phyloP scores from a whole-genome alignment of 1,140 invertebrate genomes.

The Andricus grossulariae region DNA sequence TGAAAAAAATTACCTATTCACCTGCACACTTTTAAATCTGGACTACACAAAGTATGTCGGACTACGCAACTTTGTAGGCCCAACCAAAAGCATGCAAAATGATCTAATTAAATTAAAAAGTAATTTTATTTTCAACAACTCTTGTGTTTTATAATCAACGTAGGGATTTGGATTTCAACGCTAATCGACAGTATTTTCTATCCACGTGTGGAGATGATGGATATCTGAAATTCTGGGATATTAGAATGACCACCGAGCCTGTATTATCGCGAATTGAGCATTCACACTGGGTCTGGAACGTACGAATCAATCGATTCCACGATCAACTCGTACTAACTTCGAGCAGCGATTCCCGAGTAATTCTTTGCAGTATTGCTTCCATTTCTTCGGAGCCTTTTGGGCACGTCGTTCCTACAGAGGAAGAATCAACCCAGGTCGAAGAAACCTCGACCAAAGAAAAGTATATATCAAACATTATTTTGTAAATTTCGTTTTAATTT shows the following conservation, averaged over 20 bases:
- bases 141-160: constrained; percentile 23
- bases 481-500: neutral
- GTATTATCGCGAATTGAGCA: constrained; percentile 91
- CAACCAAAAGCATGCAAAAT: no score
- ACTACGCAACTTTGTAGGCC: no score
- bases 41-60: no score
- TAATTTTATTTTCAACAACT: neutral
- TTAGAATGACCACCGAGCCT: constrained; percentile 86
- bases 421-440: constrained; percentile 61
- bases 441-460: constrained; percentile 68
- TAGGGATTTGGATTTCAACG: constrained; percentile 96
- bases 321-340: constrained; percentile 97
- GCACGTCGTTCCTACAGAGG: constrained; percentile 75
- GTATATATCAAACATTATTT: constrained; percentile 45
- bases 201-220: constrained; percentile 97
- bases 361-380: constrained; percentile 90
- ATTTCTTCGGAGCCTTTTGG: constrained; percentile 90
- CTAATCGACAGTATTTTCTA: constrained; percentile 95
- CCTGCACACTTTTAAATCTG: no score
- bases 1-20: no score
- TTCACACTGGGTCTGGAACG: constrained; percentile 97
- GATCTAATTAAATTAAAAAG: no score
- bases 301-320: constrained; percentile 96
- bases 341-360: constrained; percentile 94
- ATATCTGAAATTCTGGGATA: constrained; percentile 96